phyloP scores from a whole-genome alignment of 1,140 invertebrate genomes.

The Heliconius nattereri region DNA sequence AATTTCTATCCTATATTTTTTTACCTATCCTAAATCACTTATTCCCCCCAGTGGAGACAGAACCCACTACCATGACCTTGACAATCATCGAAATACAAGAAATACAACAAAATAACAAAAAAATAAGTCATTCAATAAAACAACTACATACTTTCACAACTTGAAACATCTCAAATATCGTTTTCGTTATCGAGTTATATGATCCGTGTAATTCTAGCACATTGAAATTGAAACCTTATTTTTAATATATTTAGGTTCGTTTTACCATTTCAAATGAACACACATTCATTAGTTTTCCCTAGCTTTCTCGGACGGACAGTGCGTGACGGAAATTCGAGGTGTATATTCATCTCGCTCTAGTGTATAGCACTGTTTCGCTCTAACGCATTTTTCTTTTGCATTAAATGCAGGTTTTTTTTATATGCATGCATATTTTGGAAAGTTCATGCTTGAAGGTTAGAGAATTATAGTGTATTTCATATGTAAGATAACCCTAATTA shows the following conservation, averaged over 20 bases:
- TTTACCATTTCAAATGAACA: not conserved
- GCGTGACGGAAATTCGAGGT: slow-evolving; percentile 13
- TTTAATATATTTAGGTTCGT: not conserved
- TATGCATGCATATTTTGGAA: not conserved
- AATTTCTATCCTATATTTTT: too few species aligned
- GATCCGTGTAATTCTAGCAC: not conserved
- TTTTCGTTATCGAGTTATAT: slow-evolving; percentile 16
- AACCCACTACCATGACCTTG: too few species aligned
- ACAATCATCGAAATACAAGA: too few species aligned
- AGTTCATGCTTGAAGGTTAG: not conserved
- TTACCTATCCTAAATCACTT: too few species aligned
- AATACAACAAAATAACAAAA: too few species aligned
- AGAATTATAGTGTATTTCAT: not conserved
- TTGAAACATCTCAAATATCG: slow-evolving; percentile 12
- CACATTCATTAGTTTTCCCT: slow-evolving; percentile 11
- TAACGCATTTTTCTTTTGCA: not conserved
- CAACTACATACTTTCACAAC: slow-evolving; percentile 6
- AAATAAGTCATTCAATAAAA: slow-evolving; percentile 2
- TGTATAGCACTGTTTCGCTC: slow-evolving; percentile 4
- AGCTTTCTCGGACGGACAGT: slow-evolving; percentile 18
- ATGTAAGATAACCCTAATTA: not conserved
- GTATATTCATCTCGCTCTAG: not conserved
- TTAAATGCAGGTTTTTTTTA: not conserved
- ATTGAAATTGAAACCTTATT: not conserved
- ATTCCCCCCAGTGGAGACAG: too few species aligned